Base-by-base conservation (phyloP, 2,888 invertebrate species). In the Agriopis leucophaearia region DNA sequence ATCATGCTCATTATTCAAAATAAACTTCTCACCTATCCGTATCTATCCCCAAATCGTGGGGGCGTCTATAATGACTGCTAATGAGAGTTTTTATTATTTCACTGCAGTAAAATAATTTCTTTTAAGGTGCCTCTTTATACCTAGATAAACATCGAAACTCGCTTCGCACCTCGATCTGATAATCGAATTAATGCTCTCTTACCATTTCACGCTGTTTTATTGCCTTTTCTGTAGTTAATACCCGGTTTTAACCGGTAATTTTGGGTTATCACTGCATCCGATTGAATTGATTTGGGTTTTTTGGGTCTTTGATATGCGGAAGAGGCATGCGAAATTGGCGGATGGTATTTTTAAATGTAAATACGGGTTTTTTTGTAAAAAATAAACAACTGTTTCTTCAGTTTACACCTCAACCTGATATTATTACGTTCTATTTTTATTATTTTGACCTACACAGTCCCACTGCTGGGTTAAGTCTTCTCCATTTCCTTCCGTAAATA, bases 161-260 rank as follows among this genome's bases (percentile, higher is more conserved):
- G 92, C 92, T 94, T 94, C 91, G 86, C 94, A 93, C 93, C 91
- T 93, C 90, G 78, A 93, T 94, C 94, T 93, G 93, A 93, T 93
- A 93, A 93, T 92, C 92, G 92, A 92, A 92, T 94, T 93, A 92
- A 92, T 90, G 84, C 91, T 92, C 91, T 92, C 85, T 81, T 90
- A 92, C 86, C 88, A 91, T 92, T 93, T 93, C 92, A 92, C 91
- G 91, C 89, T 87, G 87, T 85, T 93, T 93, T 93, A 92, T 93
- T 88, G 88, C 92, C 88, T 89, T 92, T 88, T 90, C 88, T 90
- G 85, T 81, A 85, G 87, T 86, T 92, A 91, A 92, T 92, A 85
- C 82, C 79, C 77, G 89, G 88, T 87, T 91, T 88, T 79, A 86
- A 86, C 80, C 85, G 81, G 91, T 91, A 91, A 93, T 93, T 91